Percentiles rank a stretch among this genome's conserved stretches.
Evolutionary conservation across 64 coral and sea anemone genomes (phyloP).

Genomic region (Montipora capricornis): DNA sequence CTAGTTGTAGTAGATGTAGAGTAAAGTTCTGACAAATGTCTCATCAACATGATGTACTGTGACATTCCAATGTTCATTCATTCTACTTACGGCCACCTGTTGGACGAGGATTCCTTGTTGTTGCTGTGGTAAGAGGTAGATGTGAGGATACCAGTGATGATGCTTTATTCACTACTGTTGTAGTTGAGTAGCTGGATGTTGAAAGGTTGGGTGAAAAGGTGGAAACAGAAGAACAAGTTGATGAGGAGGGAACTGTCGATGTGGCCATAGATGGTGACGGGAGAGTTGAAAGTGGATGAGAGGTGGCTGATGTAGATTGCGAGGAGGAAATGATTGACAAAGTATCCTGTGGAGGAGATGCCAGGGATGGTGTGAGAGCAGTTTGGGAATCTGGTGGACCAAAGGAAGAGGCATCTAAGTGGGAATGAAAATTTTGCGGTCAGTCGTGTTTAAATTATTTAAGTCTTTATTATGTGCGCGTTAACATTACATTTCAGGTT

Average conservation of each 20-base stretch:
- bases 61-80: background rate
- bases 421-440: no score
- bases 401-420: no score
- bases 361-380: no score
- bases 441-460: no score
- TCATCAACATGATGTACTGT: no score
- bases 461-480: no score
- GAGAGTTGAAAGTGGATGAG: background rate
- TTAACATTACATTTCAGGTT: no score
- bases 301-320: background rate
- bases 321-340: no score
- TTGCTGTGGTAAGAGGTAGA: background rate
- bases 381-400: no score
- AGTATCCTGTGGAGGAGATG: no score
- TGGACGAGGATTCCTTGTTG: background rate
- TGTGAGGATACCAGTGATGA: background rate
- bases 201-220: background rate
- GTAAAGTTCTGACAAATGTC: no score
- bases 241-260: background rate
- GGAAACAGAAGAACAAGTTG: background rate
- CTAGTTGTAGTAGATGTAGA: no score
- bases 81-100: background rate
- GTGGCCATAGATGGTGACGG: background rate
- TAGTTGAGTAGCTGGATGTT: background rate
- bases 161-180: background rate